These are phyloP conservation scores for Sebastes elongatus DNA, from an alignment of 2,797 vertebrate genomes.

Conservation along the genomic window DNA sequence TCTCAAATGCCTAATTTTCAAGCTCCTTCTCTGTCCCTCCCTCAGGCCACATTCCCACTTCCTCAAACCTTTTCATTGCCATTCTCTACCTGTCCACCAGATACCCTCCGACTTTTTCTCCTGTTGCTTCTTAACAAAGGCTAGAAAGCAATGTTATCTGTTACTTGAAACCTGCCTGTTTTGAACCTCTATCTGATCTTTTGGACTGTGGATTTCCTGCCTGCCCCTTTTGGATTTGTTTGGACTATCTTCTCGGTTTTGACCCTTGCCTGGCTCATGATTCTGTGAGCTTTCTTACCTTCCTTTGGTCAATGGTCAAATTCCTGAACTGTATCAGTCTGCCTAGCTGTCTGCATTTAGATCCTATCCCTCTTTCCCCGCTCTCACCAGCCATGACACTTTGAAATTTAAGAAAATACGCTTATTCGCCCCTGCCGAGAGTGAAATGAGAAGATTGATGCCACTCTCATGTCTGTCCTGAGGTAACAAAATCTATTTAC, in stretches of 20 bases:
- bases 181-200: background rate
- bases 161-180: background rate
- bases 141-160: no score
- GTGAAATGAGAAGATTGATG: background rate
- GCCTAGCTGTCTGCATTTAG: background rate
- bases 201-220: background rate
- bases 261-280: background rate
- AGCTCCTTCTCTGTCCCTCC: no score
- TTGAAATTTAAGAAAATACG: background rate
- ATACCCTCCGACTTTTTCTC: background rate
- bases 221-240: background rate
- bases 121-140: background rate
- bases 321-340: background rate
- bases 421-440: background rate
- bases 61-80: background rate
- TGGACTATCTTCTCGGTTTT: background rate
- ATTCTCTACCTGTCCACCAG: no score
- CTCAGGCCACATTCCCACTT: background rate
- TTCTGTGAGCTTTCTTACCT: background rate
- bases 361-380: background rate
- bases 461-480: background rate
- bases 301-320: background rate
- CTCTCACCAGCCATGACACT: background rate
- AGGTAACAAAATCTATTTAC: background rate
- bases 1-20: background rate